Base-by-base conservation (phyloP, 2,888 invertebrate species). In the Chrysotoxum bicinctum region DNA sequence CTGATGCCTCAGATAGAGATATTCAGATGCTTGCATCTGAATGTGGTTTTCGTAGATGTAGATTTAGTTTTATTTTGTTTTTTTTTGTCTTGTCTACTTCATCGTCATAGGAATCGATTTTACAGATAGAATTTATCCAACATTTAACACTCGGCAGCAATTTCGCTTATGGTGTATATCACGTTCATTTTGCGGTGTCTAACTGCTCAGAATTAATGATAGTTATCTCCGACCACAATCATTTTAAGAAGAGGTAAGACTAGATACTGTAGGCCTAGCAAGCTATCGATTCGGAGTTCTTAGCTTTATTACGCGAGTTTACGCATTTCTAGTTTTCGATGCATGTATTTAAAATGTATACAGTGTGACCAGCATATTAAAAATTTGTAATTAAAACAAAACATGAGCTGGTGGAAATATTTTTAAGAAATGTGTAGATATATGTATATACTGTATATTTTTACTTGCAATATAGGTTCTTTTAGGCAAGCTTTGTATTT, bases 161-260 rank as follows among this genome's bases (percentile, higher is more conserved):
- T 74, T 58, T 66, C 23, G 60, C 43, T 69, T 56, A 54, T 23
- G 12, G 35, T 52, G 64, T 56, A 52, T 84, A 85, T 85, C 80
- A 80, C 84, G 76, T 85, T 76, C 80, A 62, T 76, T 62, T 80
- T 85, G 84, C 62, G 84, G 80, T 76, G 64, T 43, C 50, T 60
- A 72, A 72, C 58, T 54, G 84, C 70, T 35, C n/a, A 66, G 54
- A 69, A 60, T 72, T 19, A 16, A 64, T 60, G 78, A 70, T 75
- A 84, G 70, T 64, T 43, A 68, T 80, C 84, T 76, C 19, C 48
- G 32, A 69, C 69, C 78, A 64, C 77, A 74, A 74, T 78, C 70
- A 74, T 72, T 50, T 75, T 3, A 9, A 40, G 14, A 52, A 14
- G 26, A 26, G 45, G 10, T 10, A 19, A 6, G 14, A 23, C 43